Evolutionary conservation across 2,797 vertebrate genomes (phyloP).

Genomic region (Rhadinocentrus ornatus): DNA sequence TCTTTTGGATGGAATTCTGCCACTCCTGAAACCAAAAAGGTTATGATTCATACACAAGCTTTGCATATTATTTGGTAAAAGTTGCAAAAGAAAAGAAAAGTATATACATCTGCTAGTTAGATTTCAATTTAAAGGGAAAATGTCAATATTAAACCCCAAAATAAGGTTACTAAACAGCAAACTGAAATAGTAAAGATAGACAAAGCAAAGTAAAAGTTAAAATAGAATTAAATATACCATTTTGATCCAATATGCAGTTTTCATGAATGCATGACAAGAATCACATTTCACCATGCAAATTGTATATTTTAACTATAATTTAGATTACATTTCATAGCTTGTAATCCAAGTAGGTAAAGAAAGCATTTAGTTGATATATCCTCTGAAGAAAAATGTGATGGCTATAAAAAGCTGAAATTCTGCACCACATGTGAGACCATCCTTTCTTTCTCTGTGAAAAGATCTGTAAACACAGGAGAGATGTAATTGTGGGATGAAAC

Average conservation of each 20-base stretch:
- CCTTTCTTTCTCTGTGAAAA: conserved; percentile 73
- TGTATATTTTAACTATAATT: conserved; percentile 55
- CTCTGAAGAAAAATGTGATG: conserved; percentile 39
- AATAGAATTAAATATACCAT: conserved; percentile 29
- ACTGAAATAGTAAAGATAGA: conserved; percentile 5
- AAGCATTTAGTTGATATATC: conserved; percentile 62
- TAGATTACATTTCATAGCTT: conserved; percentile 57
- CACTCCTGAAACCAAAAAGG: conserved; percentile 88
- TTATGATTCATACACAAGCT: background rate
- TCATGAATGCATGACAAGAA: conserved; percentile 32
- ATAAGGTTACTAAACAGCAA: conserved; percentile 13
- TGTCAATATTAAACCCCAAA: conserved; percentile 4
- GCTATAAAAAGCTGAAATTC: conserved; percentile 71
- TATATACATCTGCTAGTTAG: conserved; percentile 5
- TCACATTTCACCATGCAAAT: conserved; percentile 43
- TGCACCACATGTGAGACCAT: conserved; percentile 67
- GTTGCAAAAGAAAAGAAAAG: background rate
- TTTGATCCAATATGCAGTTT: conserved; percentile 30
- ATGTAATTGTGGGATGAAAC: conserved; percentile 84
- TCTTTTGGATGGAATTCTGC: conserved; percentile 99
- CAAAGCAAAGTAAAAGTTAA: conserved; percentile 22
- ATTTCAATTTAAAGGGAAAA: background rate
- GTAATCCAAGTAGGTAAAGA: conserved; percentile 69
- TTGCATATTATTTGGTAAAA: conserved; percentile 12
- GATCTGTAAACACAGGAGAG: conserved; percentile 82